Conservation (phyloP, 2,113 vertebrate genomes). For the Turnix velox region DNA sequence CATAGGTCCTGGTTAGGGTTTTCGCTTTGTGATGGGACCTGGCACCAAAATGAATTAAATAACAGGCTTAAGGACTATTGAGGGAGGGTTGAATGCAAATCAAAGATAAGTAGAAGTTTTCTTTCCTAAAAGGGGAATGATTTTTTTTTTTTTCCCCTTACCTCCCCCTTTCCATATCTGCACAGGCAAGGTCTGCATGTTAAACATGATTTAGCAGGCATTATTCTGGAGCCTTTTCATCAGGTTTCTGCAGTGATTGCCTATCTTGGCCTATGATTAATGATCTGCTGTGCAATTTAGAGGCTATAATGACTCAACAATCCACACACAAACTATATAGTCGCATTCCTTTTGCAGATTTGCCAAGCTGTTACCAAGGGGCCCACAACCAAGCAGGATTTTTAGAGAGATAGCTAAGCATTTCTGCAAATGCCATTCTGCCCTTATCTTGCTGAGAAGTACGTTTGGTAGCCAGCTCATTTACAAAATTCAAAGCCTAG, state of each 20-base stretch:
- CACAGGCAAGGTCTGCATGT: conserved; percentile 80
- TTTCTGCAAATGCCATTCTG: conserved; percentile 79
- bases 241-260: conserved; percentile 74
- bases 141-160: conserved; percentile 74
- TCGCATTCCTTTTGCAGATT: conserved; percentile 84
- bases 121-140: conserved; percentile 80
- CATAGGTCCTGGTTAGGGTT: conserved; percentile 76
- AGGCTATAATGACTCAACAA: conserved; percentile 81
- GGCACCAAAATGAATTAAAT: conserved; percentile 87
- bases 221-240: conserved; percentile 81
- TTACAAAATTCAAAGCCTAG: conserved; percentile 75
- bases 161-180: conserved; percentile 80
- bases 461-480: conserved; percentile 63
- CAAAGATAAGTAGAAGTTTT: conserved; percentile 90
- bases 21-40: conserved; percentile 80
- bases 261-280: conserved; percentile 87
- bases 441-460: conserved; percentile 78
- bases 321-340: conserved; percentile 81
- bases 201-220: conserved; percentile 84
- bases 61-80: conserved; percentile 86
- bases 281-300: conserved; percentile 86
- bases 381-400: conserved; percentile 74
- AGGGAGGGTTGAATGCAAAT: conserved; percentile 85
- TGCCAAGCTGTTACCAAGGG: conserved; percentile 86
- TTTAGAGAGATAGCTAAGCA: conserved; percentile 79